Evolutionary conservation across 2,113 vertebrate genomes (phyloP), one percentile per base, ranked within the genome.

Genomic region (Brachyhypopomus occidentalis): DNA sequence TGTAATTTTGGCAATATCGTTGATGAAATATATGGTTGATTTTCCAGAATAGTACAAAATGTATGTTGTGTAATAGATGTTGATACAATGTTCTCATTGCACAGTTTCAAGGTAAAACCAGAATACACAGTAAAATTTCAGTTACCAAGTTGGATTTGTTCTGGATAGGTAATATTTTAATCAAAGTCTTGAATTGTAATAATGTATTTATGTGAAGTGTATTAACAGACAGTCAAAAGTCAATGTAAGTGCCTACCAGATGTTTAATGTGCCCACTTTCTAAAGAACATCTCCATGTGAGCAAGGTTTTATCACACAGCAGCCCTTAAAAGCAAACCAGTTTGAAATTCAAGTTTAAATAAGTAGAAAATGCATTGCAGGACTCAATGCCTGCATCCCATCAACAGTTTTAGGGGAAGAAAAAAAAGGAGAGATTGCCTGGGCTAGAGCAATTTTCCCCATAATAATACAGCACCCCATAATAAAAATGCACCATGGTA

Each of bases 191-290:
- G 12, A 25, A 77, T 30, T 34, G n/a, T 58, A 69, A 52, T 45
- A 72, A 41, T 60, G 66, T 16, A 20, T 62, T 36, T 14, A 23
- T 78, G 75, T 0, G 16, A 78, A 38, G 30, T 69, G 20, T 69
- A 2, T 38, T 38, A 36, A 69, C 16, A 67, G 64, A 67, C 27
- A 12, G 5, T 64, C 12, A 60, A 11, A 56, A 59, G 60, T 41
- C 66, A 38, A 34, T 75, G 34, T 70, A 81, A 81, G 79, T 81
- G 79, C 79, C 79, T 81, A 75, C 52, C 56, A 72, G 72, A 81
- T 59, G 63, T 75, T 70, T 70, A 67, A 67, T 20, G 3, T 67
- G 30, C 66, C 41, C 19, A 38, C 30, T 69, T 38, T n/a, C 27
- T 66, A 14, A 67, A 67, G 30, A 30, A 63, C 60, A 63, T 23